Evolutionary conservation across 1,140 invertebrate genomes (phyloP).

Genomic region (Scaptomyza pallida): DNA sequence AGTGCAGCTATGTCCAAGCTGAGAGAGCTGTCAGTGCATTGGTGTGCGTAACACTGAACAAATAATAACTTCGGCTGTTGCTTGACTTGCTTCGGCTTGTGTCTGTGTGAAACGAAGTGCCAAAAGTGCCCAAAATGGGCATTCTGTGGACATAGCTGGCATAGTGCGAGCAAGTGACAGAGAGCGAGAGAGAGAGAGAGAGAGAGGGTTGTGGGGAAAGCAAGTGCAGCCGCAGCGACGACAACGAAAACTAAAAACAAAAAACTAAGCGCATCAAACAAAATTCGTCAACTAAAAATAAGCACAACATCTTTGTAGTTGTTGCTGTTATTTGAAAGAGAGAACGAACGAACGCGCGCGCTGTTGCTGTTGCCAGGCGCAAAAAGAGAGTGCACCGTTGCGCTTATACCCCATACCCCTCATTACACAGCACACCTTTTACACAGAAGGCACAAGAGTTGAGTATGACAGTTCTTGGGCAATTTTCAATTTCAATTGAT

Average conservation of each 20-base stretch:
- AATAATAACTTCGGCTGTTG: too few species aligned
- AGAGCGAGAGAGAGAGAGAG: not conserved
- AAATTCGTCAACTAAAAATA: constrained; percentile 57
- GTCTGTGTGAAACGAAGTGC: too few species aligned
- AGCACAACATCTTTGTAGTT: constrained; percentile 29
- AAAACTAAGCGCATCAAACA: constrained; percentile 49
- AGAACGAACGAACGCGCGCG: not conserved
- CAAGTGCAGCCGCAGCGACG: constrained; percentile 27
- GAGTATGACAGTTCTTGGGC: constrained; percentile 54
- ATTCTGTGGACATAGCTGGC: too few species aligned
- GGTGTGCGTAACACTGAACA: too few species aligned
- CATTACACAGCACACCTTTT: constrained; percentile 10
- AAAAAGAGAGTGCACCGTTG: constrained; percentile 32
- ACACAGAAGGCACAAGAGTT: constrained; percentile 19
- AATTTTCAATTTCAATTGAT: constrained; percentile 78
- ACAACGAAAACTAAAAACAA: constrained; percentile 53
- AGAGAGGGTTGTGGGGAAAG: not conserved
- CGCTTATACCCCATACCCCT: not conserved
- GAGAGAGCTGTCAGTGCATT: too few species aligned
- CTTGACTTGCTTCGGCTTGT: too few species aligned
- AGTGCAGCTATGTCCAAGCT: too few species aligned
- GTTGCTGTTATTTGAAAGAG: constrained; percentile 21
- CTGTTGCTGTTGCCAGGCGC: constrained; percentile 50
- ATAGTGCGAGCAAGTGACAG: too few species aligned
- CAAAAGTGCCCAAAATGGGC: too few species aligned